Base-by-base conservation (phyloP, 2,797 vertebrate genomes). In the Tokudaia muenninki region DNA sequence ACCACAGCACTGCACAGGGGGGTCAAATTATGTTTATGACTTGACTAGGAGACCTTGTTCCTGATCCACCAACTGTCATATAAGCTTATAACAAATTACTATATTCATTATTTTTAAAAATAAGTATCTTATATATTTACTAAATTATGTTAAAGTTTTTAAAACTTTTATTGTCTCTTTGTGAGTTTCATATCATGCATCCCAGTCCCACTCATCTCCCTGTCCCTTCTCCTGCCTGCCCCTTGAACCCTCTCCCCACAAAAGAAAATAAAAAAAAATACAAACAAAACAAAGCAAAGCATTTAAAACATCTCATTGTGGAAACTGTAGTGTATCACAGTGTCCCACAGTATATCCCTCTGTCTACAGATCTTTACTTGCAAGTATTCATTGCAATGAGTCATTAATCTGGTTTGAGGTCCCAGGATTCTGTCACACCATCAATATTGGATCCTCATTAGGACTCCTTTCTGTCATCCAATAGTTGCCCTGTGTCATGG, bases 21-120 rank as follows among this genome's bases (percentile, higher is more conserved):
- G 0, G 34, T 50, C 41, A 93, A 78, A 72, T 86, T 89, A 86
- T 11, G 8, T 63, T 84, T 50, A 31, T 87, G 61, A 74, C 6
- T 22, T 74, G 6, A 87, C 67, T 6, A 31, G 26, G 41, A 94
- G 34, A 82, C 2, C 13, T 44, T 79, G 61, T 21, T 1, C 21
- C 29, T 90, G 61, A 82, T 7, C 31, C 12, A 59, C 34, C 9
- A 74, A 22, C 34, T 55, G 74, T 84, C 78, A 70, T 63, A 94
- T 86, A 91, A 78, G n/a, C 65, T 83, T 95, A 67, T 59, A 44
- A 67, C 63, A 79, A 83, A 61, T 82, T 93, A 29, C 3, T 24
- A 57, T 44, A 22, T 44, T 65, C 31, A 67, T 47, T 82, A 90
- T 72, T 93, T 84, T 59, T 81, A 5, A 31, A 59, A 95, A 50